Percentiles rank a stretch among this genome's conserved stretches.
These are phyloP conservation scores for Parambassis ranga DNA, from an alignment of 2,797 vertebrate species.

Conservation along the genomic window DNA sequence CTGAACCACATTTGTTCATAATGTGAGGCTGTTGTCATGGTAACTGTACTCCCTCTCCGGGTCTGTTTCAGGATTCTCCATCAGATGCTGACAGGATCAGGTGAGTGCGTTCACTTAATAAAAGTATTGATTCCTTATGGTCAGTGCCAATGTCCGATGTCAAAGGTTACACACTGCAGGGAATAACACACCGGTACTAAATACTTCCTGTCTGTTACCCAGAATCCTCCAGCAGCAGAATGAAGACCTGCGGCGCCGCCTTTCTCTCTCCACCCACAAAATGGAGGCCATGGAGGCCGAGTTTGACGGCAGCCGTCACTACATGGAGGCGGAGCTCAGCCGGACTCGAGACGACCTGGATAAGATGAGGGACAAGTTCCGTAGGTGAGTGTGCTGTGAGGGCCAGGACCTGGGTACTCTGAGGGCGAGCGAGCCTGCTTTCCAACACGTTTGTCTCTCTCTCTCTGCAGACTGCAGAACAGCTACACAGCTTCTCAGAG, in stretches of 20 bases:
- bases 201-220: neutral
- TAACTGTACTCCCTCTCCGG: too few species aligned
- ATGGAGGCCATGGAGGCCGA: conserved; percentile 94
- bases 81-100: conserved; percentile 91
- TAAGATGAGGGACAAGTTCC: conserved; percentile 98
- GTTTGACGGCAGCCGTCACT: conserved; percentile 90
- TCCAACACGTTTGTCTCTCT: neutral
- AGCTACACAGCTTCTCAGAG: conserved; percentile 97
- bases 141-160: too few species aligned
- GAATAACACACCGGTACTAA: too few species aligned
- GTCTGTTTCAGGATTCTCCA: conserved; percentile 83
- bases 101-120: conserved; percentile 77
- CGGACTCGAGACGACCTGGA: conserved; percentile 94
- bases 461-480: conserved; percentile 88
- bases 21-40: too few species aligned
- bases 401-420: neutral
- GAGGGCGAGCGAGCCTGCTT: neutral
- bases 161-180: too few species aligned
- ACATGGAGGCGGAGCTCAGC: conserved; percentile 92
- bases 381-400: too few species aligned
- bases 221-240: conserved; percentile 93
- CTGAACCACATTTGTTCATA: too few species aligned
- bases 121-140: too few species aligned
- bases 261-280: conserved; percentile 90
- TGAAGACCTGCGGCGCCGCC: conserved; percentile 89